Evolutionary conservation across 2,113 vertebrate species (phyloP).

Genomic region (Myiopsitta monachus): DNA sequence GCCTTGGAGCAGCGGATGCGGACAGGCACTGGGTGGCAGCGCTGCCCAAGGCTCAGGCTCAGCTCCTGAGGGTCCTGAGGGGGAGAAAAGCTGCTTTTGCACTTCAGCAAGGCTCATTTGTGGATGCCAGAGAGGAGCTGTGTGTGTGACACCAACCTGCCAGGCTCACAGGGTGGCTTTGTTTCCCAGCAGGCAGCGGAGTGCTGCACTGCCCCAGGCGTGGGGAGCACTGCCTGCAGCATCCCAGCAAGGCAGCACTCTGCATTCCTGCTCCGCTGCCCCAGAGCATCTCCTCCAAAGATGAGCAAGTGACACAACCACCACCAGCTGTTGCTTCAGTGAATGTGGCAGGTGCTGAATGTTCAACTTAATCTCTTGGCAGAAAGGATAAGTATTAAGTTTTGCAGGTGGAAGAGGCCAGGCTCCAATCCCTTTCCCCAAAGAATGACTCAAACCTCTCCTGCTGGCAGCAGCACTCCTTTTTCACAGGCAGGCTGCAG

Average conservation of each 20-base stretch:
- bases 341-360: background rate
- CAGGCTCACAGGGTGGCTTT: background rate
- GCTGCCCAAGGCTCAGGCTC: fast-evolving
- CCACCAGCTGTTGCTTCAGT: background rate
- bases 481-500: background rate
- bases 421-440: background rate
- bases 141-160: background rate
- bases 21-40: background rate
- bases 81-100: background rate
- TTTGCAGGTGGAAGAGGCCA: background rate
- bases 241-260: background rate
- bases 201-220: background rate
- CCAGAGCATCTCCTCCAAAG: background rate
- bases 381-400: background rate
- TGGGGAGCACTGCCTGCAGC: background rate
- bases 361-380: background rate
- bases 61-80: background rate
- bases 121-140: background rate
- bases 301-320: background rate
- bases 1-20: background rate
- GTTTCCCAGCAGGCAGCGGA: background rate
- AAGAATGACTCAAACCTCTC: background rate
- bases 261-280: background rate
- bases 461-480: background rate
- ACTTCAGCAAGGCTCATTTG: background rate